Evolutionary conservation across 2,113 vertebrate species (phyloP), one percentile per base, ranked within the genome.

Genomic region (Bambusicola thoracicus): DNA sequence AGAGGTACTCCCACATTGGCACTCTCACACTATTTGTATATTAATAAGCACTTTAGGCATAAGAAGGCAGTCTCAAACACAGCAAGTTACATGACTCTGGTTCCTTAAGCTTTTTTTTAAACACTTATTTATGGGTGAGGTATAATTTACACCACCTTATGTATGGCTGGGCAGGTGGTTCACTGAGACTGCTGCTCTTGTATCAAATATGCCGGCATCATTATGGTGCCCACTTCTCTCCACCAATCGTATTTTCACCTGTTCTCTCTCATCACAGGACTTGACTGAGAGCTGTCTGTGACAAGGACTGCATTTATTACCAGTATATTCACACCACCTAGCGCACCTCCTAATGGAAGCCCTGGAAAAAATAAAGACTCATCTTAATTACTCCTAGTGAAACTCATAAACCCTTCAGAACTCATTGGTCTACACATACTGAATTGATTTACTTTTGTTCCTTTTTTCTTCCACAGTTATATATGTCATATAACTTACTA

Each of bases 41-140:
- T 84, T 75, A 85, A 72, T n/a, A 62, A 92, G 61, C 40, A 48
- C 58, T 51, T 74, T 25, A 41, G 13, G 27, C 20, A 25, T 53
- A 72, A 48, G 86, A 86, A 93, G 65, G 80, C 83, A 92, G 77
- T 81, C 66, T 92, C 80, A 84, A 40, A 77, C 90, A 90, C 8
- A 1, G 46, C 67, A 72, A 95, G 86, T 94, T 92, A 94, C 65
- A 79, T 2, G 13, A 83, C 90, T 95, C 93, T 93, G 53, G 83
- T 94, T 95, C 88, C 93, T 92, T 75, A 61, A 74, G 85, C 95
- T 96, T 96, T 97, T 97, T 96, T 95, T 94, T 91, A 94, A 97
- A 90, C 85, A 81, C 56, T 94, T 96, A 95, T 94, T 97, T 97
- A 94, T 95, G 94, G 94, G 68, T 61, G 87, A 97, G 75, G 79